phyloP scores from a whole-genome alignment of 37 sponge, comb jelly and placozoan genomes.

The Oscarella lobularis region DNA sequence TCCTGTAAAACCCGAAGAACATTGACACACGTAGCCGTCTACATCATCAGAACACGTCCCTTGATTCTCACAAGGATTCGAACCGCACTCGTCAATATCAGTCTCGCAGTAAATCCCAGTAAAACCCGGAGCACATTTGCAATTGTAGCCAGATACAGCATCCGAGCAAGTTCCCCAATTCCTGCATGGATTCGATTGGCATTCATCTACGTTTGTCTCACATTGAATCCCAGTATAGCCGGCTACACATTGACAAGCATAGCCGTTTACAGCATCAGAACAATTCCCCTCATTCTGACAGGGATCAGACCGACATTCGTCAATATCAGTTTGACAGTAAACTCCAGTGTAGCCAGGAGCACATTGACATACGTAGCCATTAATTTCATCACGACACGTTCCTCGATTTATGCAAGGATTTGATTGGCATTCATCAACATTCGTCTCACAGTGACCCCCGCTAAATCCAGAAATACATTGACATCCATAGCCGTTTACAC shows the following conservation, averaged over 20 bases:
- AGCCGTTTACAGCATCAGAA: not conserved
- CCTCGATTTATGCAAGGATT: not conserved
- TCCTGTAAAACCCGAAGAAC: not conserved
- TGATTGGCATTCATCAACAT: not conserved
- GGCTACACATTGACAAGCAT: not conserved
- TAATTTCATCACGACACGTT: not conserved
- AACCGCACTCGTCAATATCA: not conserved
- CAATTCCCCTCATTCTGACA: not conserved
- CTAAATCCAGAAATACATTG: not conserved
- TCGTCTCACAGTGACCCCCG: not conserved
- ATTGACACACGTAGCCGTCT: not conserved
- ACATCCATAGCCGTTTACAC: not conserved
- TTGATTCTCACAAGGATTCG: not conserved
- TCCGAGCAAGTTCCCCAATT: not conserved
- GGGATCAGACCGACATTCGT: not conserved
- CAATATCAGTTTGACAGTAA: not conserved
- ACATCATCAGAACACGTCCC: not conserved
- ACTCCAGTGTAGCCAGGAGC: not conserved
- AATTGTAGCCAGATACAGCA: not conserved
- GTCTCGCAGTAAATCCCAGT: not conserved
- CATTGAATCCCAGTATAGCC: not conserved
- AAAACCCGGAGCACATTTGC: not conserved
- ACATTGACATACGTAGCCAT: not conserved
- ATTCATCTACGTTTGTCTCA: not conserved
- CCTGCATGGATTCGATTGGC: not conserved